phyloP scores from a whole-genome alignment of 92 coral and sea anemone genomes.

The Umimayanthus chanpuru region DNA sequence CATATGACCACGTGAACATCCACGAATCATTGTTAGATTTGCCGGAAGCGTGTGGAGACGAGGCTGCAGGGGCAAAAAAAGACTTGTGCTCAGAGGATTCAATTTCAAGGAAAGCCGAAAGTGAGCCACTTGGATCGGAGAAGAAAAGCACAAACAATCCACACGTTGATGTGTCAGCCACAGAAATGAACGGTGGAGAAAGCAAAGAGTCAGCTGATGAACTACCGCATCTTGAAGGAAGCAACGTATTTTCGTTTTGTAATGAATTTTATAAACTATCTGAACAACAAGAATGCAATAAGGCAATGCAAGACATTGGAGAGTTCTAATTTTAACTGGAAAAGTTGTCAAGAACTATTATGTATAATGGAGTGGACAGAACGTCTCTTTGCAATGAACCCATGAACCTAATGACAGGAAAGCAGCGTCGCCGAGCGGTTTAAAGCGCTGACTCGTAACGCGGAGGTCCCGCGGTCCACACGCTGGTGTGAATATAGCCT shows the following conservation, averaged over 20 bases:
- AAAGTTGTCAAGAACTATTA: too few species aligned
- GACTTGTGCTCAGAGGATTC: background rate
- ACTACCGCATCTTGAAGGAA: background rate
- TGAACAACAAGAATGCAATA: background rate
- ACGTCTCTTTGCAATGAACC: too few species aligned
- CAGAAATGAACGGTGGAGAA: background rate
- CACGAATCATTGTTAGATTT: background rate
- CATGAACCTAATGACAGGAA: too few species aligned
- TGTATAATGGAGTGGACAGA: too few species aligned
- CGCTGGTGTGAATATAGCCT: too few species aligned
- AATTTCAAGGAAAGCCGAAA: too few species aligned
- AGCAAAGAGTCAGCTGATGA: too few species aligned
- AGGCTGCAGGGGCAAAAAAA: background rate
- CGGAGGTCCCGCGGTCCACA: too few species aligned
- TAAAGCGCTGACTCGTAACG: too few species aligned
- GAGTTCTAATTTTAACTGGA: background rate
- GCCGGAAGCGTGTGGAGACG: background rate
- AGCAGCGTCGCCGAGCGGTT: too few species aligned
- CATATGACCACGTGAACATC: slow-evolving; percentile 1
- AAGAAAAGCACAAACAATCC: background rate
- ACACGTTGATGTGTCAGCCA: background rate
- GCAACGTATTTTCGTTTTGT: background rate
- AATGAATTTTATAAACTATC: background rate
- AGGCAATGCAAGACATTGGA: background rate
- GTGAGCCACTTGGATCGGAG: background rate